phyloP scores from a whole-genome alignment of 2,113 vertebrate species.

The Tamias sibiricus region DNA sequence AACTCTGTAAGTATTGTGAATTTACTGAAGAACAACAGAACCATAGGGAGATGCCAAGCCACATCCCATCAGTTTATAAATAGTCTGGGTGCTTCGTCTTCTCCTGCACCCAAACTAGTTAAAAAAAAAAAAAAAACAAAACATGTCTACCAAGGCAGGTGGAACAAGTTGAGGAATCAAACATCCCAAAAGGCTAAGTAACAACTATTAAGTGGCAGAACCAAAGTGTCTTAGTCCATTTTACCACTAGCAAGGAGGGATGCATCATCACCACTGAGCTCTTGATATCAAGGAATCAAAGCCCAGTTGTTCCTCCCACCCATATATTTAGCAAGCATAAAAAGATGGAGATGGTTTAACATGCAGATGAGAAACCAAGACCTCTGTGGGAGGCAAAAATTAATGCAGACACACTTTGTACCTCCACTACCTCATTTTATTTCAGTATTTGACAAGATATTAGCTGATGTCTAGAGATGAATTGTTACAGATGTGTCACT shows the following conservation, averaged over 20 bases:
- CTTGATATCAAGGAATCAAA: neutral
- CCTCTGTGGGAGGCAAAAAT: neutral
- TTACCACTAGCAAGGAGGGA: neutral
- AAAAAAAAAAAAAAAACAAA: constrained; percentile 11
- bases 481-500: neutral
- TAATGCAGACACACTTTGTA: neutral
- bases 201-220: neutral
- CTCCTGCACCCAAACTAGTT: neutral
- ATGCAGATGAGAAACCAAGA: neutral
- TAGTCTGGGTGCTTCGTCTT: neutral
- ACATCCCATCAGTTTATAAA: neutral
- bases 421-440: neutral
- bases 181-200: neutral
- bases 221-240: neutral
- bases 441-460: neutral
- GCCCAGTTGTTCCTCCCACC: neutral
- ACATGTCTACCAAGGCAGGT: neutral
- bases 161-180: neutral
- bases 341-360: neutral
- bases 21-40: neutral
- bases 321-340: neutral
- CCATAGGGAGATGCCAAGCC: neutral
- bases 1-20: neutral
- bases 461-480: neutral
- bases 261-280: neutral